Base-by-base conservation (phyloP, 2,888 invertebrate genomes). In the Morpho deidamia region DNA sequence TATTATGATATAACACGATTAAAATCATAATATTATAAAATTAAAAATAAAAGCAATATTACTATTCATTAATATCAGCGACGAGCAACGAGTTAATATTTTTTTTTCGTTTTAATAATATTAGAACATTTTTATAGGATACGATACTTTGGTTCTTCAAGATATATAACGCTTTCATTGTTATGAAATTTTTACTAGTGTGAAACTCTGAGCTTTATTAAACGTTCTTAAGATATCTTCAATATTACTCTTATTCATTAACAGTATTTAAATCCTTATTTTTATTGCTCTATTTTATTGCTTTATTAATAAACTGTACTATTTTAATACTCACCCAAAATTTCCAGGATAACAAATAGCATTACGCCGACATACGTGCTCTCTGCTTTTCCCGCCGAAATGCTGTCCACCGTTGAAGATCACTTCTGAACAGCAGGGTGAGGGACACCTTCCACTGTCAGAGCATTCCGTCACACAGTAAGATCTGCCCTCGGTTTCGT, bases 361-460 rank as follows among this genome's bases (percentile, higher is more conserved):
- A 40, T 71, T 65, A 12, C 74, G 74, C 10, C 73, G 74, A 63
- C 86, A 88, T 1, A 71, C 72, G 54, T 85, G 85, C 61, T 70
- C 61, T 10, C 68, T 67, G 42, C 73, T 68, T 64, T 88, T 87
- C 48, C 83, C 85, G 56, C 83, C 81, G 58, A 83, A 81, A 61
- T 90, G 90, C 63, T 86, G 82, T 1, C 90, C 90, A 1, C 90
- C 90, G 60, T 90, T 90, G 72, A 90, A 90, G 64, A 90, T 90
- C 63, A 87, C 87, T 61, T 90, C 90, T 11, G 90, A 90, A 55
- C 90, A 90, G 66, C 90, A 90, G 0, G 90, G 86, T 0, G 89
- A 89, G 7, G 89, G 87, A 59, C 84, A 90, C 23, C 86, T 63
- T 1, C 89, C 89, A 47, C 87, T 87, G 57, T 89, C 90, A 7